Conservation (phyloP, 2,888 invertebrate genomes). For the Chrysomela aeneicollis region DNA sequence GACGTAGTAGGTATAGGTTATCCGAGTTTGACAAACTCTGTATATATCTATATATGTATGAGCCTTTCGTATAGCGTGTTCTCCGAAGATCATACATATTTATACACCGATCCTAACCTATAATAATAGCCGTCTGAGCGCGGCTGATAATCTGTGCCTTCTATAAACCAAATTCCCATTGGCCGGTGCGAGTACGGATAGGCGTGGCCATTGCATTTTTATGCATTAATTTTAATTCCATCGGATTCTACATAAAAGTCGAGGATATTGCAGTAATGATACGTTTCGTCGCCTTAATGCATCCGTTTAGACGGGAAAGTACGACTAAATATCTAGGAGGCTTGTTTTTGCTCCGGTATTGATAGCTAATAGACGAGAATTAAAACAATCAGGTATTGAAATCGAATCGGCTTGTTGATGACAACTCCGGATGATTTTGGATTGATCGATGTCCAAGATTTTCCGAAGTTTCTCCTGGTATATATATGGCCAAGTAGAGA, state of each 20-base stretch:
- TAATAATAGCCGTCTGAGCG: slow-evolving; percentile 60
- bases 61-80: slow-evolving; percentile 56
- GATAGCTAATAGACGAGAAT: slow-evolving; percentile 15
- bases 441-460: not conserved
- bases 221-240: slow-evolving; percentile 52
- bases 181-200: slow-evolving; percentile 44
- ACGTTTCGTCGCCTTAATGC: slow-evolving; percentile 29
- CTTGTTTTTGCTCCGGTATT: slow-evolving; percentile 12
- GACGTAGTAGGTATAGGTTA: too few relatives aligned
- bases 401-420: not conserved
- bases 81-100: slow-evolving; percentile 62
- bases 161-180: slow-evolving; percentile 53
- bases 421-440: not conserved
- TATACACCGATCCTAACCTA: slow-evolving; percentile 61
- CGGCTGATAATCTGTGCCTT: slow-evolving; percentile 58
- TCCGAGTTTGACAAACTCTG: slow-evolving; percentile 14
- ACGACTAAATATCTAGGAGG: slow-evolving; percentile 29
- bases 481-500: too few relatives aligned
- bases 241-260: slow-evolving; percentile 38
- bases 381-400: not conserved
- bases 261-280: slow-evolving; percentile 34
- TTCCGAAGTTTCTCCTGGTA: not conserved
- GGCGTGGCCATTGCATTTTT: slow-evolving; percentile 56
- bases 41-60: slow-evolving; percentile 29
- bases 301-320: slow-evolving; percentile 32